A percentile compares a stretch with the other conserved stretches of the same genome.
Conservation (phyloP, 2,797 vertebrate genomes). For the Orientallactaga sibirica region DNA sequence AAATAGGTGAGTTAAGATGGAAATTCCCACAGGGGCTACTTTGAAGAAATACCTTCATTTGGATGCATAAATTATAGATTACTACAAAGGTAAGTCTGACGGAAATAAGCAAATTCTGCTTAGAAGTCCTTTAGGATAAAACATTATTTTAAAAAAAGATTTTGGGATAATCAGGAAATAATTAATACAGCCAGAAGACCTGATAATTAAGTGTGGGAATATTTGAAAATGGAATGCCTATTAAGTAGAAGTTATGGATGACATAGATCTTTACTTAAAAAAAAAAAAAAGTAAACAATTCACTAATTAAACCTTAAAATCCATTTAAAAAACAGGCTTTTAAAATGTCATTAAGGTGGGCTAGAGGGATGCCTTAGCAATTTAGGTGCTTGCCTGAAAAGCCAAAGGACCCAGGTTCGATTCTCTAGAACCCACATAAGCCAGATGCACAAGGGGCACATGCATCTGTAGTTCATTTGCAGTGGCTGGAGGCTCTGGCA, state of each 20-base stretch:
- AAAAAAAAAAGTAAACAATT: conserved; percentile 78
- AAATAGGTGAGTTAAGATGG: conserved; percentile 22
- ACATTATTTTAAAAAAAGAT: conserved; percentile 59
- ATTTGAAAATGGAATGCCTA: conserved; percentile 76
- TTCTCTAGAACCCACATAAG: too few relatives aligned
- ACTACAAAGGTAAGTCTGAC: conserved; percentile 65
- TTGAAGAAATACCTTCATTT: conserved; percentile 59
- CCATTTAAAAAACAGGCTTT: conserved; percentile 53
- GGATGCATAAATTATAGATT: conserved; percentile 68
- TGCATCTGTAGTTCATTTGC: too few relatives aligned
- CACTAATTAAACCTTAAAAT: conserved; percentile 82
- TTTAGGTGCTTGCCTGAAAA: too few relatives aligned
- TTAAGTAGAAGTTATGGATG: conserved; percentile 75
- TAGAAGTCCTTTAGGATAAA: conserved; percentile 53
- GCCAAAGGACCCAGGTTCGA: too few relatives aligned
- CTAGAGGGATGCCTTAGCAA: too few relatives aligned
- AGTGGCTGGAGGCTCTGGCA: too few relatives aligned
- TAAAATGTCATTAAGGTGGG: conserved; percentile 59
- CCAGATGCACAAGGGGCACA: too few relatives aligned
- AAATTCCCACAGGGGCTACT: conserved; percentile 17
- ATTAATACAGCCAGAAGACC: conserved; percentile 73
- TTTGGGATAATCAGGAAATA: conserved; percentile 76
- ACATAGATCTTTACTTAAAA: conserved; percentile 80
- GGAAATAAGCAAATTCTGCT: conserved; percentile 68
- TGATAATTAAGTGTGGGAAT: conserved; percentile 77